Conservation (phyloP, 2,888 invertebrate species). For the Chrysolina americana region DNA sequence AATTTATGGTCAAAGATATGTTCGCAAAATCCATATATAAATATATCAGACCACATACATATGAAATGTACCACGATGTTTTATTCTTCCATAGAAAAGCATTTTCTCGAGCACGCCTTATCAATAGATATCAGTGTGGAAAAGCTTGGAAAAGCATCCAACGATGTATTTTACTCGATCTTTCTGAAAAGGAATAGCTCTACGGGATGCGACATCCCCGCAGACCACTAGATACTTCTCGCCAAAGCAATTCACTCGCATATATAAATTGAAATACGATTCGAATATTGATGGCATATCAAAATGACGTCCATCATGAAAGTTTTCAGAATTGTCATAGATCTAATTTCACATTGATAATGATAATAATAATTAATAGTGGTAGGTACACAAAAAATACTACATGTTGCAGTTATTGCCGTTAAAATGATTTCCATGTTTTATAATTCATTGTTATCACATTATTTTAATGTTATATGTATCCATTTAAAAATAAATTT, state of each 20-base stretch:
- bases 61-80: conserved; percentile 29
- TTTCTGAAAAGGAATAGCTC: conserved; percentile 48
- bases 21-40: neutral
- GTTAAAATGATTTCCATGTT: no score
- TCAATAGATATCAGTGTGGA: conserved; percentile 35
- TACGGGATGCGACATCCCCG: conserved; percentile 37
- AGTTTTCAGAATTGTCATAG: neutral
- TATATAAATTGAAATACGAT: conserved; percentile 41
- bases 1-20: neutral
- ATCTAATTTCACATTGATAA: neutral
- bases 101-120: conserved; percentile 36
- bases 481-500: no score
- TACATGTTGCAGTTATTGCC: no score
- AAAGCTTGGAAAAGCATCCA: conserved; percentile 30
- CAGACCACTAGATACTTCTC: conserved; percentile 45
- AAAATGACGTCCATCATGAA: conserved; percentile 1
- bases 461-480: no score
- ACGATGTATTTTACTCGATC: conserved; percentile 48
- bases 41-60: conserved; percentile 8
- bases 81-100: conserved; percentile 30
- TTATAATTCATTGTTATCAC: no score
- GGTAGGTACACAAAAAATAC: neutral
- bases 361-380: no score
- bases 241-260: conserved; percentile 43
- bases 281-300: conserved; percentile 25